Percentiles rank a stretch among this genome's conserved stretches.
Evolutionary conservation across 2,113 vertebrate species (phyloP).

Genomic region (Melospiza melodia): DNA sequence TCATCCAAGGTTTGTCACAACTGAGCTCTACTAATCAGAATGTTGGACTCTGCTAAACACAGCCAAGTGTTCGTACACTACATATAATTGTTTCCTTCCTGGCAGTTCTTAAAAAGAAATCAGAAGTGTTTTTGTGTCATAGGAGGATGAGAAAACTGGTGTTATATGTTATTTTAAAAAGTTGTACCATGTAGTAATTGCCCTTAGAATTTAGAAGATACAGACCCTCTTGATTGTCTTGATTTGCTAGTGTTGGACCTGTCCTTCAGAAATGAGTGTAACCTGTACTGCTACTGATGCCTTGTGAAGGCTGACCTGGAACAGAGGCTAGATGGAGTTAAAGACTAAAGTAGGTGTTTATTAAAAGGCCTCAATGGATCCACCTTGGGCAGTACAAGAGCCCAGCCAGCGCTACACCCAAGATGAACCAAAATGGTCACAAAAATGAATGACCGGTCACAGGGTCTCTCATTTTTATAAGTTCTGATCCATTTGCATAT

Average conservation of each 20-base stretch:
- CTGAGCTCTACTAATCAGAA: neutral
- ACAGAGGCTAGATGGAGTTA: neutral
- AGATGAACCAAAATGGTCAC: neutral
- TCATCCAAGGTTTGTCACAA: neutral
- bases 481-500: neutral
- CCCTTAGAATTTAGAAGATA: neutral
- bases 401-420: neutral
- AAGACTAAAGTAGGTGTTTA: neutral
- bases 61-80: neutral
- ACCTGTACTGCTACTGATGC: neutral
- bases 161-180: neutral
- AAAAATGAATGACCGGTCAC: fast-evolving
- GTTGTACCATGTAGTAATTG: neutral
- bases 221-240: neutral
- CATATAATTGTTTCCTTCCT: neutral
- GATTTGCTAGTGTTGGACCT: neutral
- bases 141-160: neutral
- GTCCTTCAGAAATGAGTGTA: neutral
- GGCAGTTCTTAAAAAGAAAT: neutral
- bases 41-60: neutral
- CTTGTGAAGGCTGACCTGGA: neutral
- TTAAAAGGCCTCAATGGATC: neutral
- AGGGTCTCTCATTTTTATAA: neutral
- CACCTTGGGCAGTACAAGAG: neutral
- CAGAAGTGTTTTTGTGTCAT: neutral